Base-by-base conservation (phyloP, 1,140 invertebrate species). In the Neocloeon triangulifer region DNA sequence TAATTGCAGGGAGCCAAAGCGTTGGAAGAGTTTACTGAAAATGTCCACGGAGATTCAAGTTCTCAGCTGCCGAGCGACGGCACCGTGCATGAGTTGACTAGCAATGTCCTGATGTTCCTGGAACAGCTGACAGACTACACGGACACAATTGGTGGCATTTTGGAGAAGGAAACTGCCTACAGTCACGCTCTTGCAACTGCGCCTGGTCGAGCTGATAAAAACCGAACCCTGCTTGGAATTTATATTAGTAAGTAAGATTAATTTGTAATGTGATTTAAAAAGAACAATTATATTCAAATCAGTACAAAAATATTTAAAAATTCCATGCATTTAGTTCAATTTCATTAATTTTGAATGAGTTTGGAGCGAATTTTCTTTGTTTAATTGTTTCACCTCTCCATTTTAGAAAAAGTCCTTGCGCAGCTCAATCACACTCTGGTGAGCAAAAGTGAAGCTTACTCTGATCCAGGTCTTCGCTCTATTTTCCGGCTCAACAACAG, bases 61-160 rank as follows among this genome's bases (percentile, higher is more conserved):
- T 68, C 73, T 4, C 70, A 73, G 40, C 64, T 91, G 43, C 85
- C 91, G 1, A 79, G 75, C 51, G 91, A 96, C 62, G 91, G 89
- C 35, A 96, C 89, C 1, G 89, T 96, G 15, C 88, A 92, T 49
- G 85, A 96, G 55, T 58, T 91, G 25, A 91, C 88, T 3, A 85
- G 77, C 30, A 91, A 94, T 52, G 82, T 91, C 31, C 66, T 89
- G 25, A 73, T 85, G 37, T 80, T 88, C 54, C 56, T 84, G 25
- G 79, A 86, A 50, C 78, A 85, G 44, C 56, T 89, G 29, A 64
- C 73, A 10, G 72, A 75, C 35, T 80, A 81, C 45, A 62, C 65
- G 14, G 71, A 78, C 42, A 79, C 72, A 5, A 70, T 81, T 28
- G 75, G 69, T 40, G 59, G 40, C 41, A 64, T 70, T 47, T 43